Base-by-base conservation (phyloP, 2,888 invertebrate genomes). In the Clunio marinus region DNA sequence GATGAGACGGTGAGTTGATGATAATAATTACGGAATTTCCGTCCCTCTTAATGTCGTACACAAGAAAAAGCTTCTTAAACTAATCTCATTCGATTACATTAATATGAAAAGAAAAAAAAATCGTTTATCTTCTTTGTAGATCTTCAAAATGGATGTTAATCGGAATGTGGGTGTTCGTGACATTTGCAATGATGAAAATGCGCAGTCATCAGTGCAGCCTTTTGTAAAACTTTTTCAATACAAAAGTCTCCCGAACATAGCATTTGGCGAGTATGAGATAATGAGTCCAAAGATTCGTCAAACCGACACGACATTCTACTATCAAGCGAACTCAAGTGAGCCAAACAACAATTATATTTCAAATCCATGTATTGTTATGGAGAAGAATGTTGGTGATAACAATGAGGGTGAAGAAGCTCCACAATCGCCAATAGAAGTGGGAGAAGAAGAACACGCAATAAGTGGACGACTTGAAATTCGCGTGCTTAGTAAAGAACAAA, bases 391-490 rank as follows among this genome's bases (percentile, higher is more conserved):
- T n/a, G n/a, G n/a, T n/a, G n/a, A n/a, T n/a, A n/a, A n/a, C n/a
- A 46, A 15, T 28, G 41, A 45, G 13, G 51, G 15, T 25, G 20
- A 22, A 25, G 67, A 46, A 4, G 65, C 51, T 2, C 59, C 27
- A 27, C 27, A 7, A 8, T 45, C 45, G 8, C 20, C 57, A 24
- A 35, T 13, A 8, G 57, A 77, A 73, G 24, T 8, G 24, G 57
- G 7, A n/a, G 79, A 81, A 65, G 82, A 82, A 69, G 80, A 81
- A 70, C 82, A 82, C 72, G 82, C 87, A 0, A 87, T 91, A 20
- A 91, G 90, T 69, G 89, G 89, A 55, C 84, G 91, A 58, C 81
- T 93, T 63, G 92, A 93, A 81, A 93, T 93, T 68, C 83, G 92
- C 65, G 90, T 93, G 67, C 82, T 87, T 63, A 83, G 85, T n/a